Evolutionary conservation across 2,888 invertebrate species (phyloP).

Genomic region (Sisyra terminalis): DNA sequence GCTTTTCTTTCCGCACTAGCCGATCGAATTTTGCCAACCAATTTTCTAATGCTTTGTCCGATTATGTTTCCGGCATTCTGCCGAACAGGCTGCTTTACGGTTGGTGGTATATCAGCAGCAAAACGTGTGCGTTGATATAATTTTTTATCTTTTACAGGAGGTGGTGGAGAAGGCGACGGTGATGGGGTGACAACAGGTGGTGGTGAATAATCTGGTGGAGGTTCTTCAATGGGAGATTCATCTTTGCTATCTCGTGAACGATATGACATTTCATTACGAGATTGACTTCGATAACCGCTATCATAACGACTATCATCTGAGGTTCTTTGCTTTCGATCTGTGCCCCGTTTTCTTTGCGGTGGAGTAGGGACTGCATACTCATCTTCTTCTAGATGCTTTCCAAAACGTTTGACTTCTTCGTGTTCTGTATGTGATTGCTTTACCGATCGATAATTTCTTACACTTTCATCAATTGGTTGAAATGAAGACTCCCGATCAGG

Average conservation of each 20-base stretch:
- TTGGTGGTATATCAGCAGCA: conserved; percentile 32
- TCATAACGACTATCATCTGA: conserved; percentile 35
- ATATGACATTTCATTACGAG: conserved; percentile 29
- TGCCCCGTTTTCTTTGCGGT: conserved; percentile 45
- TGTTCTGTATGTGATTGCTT: not conserved
- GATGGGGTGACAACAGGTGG: conserved; percentile 27
- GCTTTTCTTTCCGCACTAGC: conserved; percentile 50
- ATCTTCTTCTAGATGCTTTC: conserved; percentile 1
- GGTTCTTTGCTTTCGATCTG: conserved; percentile 34
- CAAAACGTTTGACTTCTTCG: not conserved
- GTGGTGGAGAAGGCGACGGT: conserved; percentile 20
- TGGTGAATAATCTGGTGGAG: conserved; percentile 57
- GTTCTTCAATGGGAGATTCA: conserved; percentile 34
- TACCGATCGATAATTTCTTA: not conserved
- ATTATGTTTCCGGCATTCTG: conserved; percentile 28
- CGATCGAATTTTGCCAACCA: conserved; percentile 68
- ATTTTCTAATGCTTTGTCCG: conserved; percentile 65
- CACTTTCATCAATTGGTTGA: not conserved
- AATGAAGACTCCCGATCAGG: conserved; percentile 3
- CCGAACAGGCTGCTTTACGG: conserved; percentile 17
- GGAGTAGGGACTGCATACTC: conserved; percentile 37
- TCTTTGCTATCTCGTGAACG: conserved; percentile 25
- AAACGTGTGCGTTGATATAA: conserved; percentile 57
- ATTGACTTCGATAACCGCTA: conserved; percentile 38
- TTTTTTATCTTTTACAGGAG: conserved; percentile 25